These are phyloP conservation scores for Hycleus cichorii DNA, from an alignment of 1,140 invertebrate genomes.

Conservation along the genomic window DNA sequence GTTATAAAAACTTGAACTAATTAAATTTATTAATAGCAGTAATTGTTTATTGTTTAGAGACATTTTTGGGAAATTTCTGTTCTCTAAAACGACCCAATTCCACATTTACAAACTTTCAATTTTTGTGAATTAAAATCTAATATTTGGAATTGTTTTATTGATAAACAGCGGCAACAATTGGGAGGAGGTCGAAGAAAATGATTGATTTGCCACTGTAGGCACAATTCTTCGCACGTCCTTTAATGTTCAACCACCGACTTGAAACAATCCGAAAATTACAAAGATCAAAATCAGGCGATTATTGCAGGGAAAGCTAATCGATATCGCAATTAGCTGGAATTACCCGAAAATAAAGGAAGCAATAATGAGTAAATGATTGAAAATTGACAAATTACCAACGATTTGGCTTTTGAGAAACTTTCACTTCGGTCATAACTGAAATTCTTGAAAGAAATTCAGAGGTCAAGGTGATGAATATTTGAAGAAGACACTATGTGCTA, in stretches of 20 bases:
- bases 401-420: slow-evolving; percentile 7
- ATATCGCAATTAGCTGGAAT: no score
- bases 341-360: slow-evolving; percentile 2
- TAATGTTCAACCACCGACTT: no score
- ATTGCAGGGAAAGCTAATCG: slow-evolving; percentile 1
- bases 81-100: no score
- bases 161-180: no score
- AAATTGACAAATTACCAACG: not conserved
- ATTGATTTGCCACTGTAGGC: not conserved
- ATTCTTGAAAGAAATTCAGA: slow-evolving; percentile 15
- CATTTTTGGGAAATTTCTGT: no score
- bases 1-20: no score
- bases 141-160: no score
- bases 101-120: no score
- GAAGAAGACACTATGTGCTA: slow-evolving; percentile 3
- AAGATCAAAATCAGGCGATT: slow-evolving; percentile 1
- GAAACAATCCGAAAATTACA: not conserved
- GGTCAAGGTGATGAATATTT: slow-evolving; percentile 6
- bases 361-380: not conserved
- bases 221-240: not conserved
- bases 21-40: no score
- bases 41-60: no score
- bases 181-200: slow-evolving; percentile 1
- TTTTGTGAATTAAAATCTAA: no score
- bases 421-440: slow-evolving; percentile 7